These are phyloP conservation scores for Lasioglossum marginatum DNA, from an alignment of 2,888 invertebrate genomes.

Conservation along the genomic window DNA sequence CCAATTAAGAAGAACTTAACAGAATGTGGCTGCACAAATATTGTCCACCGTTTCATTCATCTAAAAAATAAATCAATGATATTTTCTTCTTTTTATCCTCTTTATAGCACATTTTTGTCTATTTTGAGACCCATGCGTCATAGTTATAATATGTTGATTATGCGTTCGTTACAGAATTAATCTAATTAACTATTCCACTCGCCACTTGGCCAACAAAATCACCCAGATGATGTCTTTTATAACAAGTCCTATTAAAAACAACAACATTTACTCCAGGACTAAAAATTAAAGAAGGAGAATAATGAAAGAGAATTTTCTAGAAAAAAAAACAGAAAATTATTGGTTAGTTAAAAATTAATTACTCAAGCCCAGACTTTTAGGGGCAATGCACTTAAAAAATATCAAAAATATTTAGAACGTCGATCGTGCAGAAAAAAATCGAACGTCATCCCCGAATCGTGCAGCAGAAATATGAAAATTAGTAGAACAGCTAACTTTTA, in stretches of 20 bases:
- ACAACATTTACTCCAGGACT: not conserved
- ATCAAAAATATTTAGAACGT: too few species aligned
- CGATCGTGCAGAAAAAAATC: too few species aligned
- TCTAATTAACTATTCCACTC: not conserved
- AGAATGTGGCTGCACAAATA: not conserved
- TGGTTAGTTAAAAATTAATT: too few species aligned
- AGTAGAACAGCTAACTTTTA: not conserved
- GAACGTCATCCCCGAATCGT: too few species aligned
- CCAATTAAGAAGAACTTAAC: not conserved
- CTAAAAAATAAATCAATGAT: not conserved
- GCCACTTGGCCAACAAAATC: too few species aligned
- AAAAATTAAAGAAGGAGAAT: not conserved
- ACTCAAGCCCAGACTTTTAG: too few species aligned
- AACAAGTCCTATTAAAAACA: too few species aligned
- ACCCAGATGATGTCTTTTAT: too few species aligned
- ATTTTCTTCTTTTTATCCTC: not conserved
- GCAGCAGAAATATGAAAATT: not conserved
- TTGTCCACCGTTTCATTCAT: not conserved
- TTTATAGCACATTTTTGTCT: not conserved
- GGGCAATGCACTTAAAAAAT: too few species aligned
- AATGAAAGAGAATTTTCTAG: not conserved
- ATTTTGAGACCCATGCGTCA: too few species aligned
- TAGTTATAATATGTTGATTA: not conserved
- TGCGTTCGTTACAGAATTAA: not conserved
- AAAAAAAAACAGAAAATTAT: too few species aligned